Percentiles rank a stretch among this genome's conserved stretches.
phyloP scores from a whole-genome alignment of 2,888 invertebrate genomes.

The Diarsia mendica region DNA sequence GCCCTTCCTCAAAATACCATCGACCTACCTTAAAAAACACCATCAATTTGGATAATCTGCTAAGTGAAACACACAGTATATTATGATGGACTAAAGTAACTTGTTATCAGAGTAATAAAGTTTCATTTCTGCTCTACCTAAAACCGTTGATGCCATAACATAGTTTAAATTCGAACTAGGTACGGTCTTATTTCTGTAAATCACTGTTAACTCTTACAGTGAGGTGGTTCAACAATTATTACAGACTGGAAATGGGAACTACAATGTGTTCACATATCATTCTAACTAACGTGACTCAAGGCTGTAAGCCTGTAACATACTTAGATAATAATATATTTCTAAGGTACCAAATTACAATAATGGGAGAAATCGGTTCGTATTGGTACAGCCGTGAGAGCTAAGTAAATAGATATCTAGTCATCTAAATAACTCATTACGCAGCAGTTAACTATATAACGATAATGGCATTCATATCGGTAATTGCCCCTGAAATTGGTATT shows the following conservation, averaged over 20 bases:
- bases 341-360: neutral
- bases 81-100: neutral
- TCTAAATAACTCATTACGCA: neutral
- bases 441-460: neutral
- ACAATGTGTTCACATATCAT: no score
- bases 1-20: neutral
- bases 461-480: slow-evolving; percentile 2
- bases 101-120: neutral
- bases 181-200: no score
- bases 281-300: no score
- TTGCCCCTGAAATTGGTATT: slow-evolving; percentile 16
- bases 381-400: neutral
- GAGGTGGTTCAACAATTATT: neutral
- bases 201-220: no score
- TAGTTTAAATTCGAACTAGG: no score
- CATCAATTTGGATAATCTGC: neutral
- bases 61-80: neutral
- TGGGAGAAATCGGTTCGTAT: neutral
- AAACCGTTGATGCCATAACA: no score
- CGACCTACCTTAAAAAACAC: neutral
- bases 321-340: no score
- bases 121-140: neutral
- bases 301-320: no score
- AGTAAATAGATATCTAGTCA: neutral
- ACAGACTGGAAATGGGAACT: neutral